Evolutionary conservation across 2,113 vertebrate genomes (phyloP), one percentile per base, ranked within the genome.

Genomic region (Calyptommatus sinebrachiatus): DNA sequence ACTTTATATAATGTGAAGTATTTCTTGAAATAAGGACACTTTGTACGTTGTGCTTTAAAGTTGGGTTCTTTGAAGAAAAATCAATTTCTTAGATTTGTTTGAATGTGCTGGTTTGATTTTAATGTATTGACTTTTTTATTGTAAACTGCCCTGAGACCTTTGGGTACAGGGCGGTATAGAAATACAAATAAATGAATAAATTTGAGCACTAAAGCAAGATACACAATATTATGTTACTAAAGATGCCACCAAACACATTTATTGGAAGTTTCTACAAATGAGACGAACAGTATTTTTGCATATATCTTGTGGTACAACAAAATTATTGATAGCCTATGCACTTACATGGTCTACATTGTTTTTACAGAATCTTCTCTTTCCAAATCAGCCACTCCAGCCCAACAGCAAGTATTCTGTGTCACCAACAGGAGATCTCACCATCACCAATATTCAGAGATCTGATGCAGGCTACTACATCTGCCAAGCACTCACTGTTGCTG

Each of bases 401-500:
- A 98, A 94, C 94, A 98, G 97, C 84, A 96, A 97, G 73, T 97
- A 97, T 82, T 98, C 97, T 0, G 98, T 99, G 91, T 99, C 97
- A 14, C 96, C 97, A 69, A 94, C 95, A 0, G 98, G 98, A 87
- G 97, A 97, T 89, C 97, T 99, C 88, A 99, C 98, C 84, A 98
- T 99, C 89, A 93, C 96, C 76, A 95, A 95, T 81, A 97, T 99
- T 86, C 98, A 99, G 89, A 94, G 97, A 12, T 93, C 95, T 31
- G 98, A 99, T 53, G 96, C 96, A 0, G 98, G 98, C 69, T 99
- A 97, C 93, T 99, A 99, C 88, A 98, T 99, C 92, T 99, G 98
- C 93, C 98, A 99, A 93, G 98, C 98, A 1, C 93, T 99, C 83
- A 99, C 98, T 1, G 97, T 99, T 87, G 98, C 98, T 65, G 98